These are phyloP conservation scores for Zosterops pallidus DNA, from an alignment of 2,113 vertebrate genomes.

Conservation along the genomic window DNA sequence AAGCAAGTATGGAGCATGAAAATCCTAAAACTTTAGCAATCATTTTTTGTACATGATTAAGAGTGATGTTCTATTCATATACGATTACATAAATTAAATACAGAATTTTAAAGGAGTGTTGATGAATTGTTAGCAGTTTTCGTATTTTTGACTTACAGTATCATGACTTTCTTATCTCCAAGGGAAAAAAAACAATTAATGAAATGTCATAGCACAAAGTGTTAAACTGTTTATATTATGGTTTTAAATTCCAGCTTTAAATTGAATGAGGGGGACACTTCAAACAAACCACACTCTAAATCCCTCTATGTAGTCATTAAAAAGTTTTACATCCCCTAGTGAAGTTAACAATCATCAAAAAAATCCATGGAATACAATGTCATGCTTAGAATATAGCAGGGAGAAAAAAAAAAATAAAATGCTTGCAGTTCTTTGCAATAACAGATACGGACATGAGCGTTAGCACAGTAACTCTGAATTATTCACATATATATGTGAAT, in stretches of 20 bases:
- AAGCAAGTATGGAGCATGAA: background rate
- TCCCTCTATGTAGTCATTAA: background rate
- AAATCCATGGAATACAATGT: background rate
- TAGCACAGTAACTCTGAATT: background rate
- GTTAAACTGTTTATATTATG: background rate
- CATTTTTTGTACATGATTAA: background rate
- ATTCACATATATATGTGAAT: background rate
- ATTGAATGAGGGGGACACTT: background rate
- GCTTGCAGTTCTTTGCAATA: background rate
- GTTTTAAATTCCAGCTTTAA: background rate
- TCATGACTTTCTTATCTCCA: background rate
- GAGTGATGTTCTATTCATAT: background rate
- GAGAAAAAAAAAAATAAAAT: background rate
- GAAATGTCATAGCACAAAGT: background rate
- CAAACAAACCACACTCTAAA: background rate
- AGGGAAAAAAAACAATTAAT: background rate
- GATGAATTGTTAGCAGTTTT: background rate
- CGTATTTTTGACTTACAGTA: background rate
- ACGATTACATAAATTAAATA: background rate
- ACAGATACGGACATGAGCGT: background rate
- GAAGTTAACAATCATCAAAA: background rate
- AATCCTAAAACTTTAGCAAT: background rate
- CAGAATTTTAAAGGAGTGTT: background rate
- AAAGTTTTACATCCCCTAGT: background rate
- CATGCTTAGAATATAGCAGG: background rate